Percentiles rank a stretch among this genome's conserved stretches.
These are phyloP conservation scores for Daboia siamensis DNA, from an alignment of 2,113 vertebrate genomes.

Conservation along the genomic window DNA sequence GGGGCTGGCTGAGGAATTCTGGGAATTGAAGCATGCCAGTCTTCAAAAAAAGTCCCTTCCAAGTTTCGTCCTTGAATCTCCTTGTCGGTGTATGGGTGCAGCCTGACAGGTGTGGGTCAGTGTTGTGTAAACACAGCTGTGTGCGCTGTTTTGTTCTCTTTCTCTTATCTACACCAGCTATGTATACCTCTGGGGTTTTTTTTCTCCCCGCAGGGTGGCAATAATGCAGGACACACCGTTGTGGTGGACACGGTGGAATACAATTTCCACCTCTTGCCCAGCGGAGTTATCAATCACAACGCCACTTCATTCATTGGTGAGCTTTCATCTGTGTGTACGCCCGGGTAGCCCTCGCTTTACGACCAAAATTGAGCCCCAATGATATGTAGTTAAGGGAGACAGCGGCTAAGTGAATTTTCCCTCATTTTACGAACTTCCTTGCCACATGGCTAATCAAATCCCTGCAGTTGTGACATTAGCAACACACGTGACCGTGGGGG, in stretches of 20 bases:
- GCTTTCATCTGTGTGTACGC: neutral
- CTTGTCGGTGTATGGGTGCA: neutral
- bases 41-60: neutral
- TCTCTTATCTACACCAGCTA: neutral
- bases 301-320: conserved; percentile 78
- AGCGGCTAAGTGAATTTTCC: neutral
- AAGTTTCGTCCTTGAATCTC: neutral
- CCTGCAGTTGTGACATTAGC: too few species aligned
- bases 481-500: too few species aligned
- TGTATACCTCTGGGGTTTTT: neutral
- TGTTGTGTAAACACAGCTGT: neutral
- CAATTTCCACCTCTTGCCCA: conserved; percentile 78
- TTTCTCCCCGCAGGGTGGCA: conserved; percentile 69
- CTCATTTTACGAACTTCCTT: neutral
- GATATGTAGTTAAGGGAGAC: too few species aligned
- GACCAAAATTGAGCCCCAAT: neutral
- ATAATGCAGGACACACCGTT: conserved; percentile 79
- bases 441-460: too few species aligned
- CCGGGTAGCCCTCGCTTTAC: neutral
- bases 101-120: neutral
- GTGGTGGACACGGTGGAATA: conserved; percentile 79
- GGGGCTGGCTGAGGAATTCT: neutral
- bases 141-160: neutral
- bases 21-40: neutral
- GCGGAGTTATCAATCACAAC: conserved; percentile 79